Conservation (phyloP, 1,140 invertebrate species). For the Stegodyphus mimosarum region DNA sequence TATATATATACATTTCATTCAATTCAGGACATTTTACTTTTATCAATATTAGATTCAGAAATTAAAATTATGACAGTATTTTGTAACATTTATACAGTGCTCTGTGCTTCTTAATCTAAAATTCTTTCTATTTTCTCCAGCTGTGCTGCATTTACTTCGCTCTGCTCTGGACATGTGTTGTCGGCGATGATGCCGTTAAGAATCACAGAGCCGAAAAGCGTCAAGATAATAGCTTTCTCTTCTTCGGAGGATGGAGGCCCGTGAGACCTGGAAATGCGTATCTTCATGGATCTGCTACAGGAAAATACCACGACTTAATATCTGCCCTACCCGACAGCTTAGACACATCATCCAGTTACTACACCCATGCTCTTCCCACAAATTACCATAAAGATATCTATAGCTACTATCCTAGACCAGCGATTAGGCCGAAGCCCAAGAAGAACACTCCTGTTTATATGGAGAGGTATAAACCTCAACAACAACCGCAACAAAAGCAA, state of each 20-base stretch:
- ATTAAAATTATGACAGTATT: no score
- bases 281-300: neutral
- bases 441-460: conserved; percentile 47
- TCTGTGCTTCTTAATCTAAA: no score
- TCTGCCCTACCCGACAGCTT: conserved; percentile 26
- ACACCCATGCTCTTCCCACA: conserved; percentile 18
- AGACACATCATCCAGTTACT: conserved; percentile 16
- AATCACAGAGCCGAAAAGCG: conserved; percentile 44
- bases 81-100: no score
- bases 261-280: conserved; percentile 3
- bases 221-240: conserved; percentile 47
- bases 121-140: neutral
- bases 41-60: no score
- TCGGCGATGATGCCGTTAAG: conserved; percentile 5
- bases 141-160: neutral
- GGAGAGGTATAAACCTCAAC: conserved; percentile 23
- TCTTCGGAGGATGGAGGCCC: conserved; percentile 51
- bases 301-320: conserved; percentile 29
- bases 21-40: no score
- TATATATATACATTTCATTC: no score
- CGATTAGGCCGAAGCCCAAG: conserved; percentile 27
- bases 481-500: conserved; percentile 5
- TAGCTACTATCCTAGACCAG: conserved; percentile 53
- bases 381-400: conserved; percentile 53
- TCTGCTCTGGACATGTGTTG: neutral